Conservation (phyloP, 2,113 vertebrate genomes). For the Cavia porcellus region DNA sequence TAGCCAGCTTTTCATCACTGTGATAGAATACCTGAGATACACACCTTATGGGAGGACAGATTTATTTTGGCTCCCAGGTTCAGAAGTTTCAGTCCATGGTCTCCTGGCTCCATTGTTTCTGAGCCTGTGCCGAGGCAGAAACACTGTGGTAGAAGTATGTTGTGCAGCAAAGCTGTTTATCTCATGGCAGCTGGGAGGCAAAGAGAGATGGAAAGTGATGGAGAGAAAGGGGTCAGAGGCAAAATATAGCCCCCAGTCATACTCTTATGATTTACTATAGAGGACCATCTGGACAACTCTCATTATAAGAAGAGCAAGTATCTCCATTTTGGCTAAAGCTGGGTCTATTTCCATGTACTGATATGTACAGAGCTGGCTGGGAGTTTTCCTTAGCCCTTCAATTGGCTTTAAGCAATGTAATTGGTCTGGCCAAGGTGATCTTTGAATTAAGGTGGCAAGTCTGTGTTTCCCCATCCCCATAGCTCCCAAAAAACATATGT, state of each 20-base stretch:
- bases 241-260: neutral
- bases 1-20: neutral
- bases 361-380: too few species aligned
- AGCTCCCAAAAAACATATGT: too few species aligned
- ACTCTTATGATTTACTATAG: neutral
- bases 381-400: too few species aligned
- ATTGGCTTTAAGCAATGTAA: too few species aligned
- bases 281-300: too few species aligned
- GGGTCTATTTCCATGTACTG: too few species aligned
- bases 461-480: too few species aligned
- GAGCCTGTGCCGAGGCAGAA: neutral
- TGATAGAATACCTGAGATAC: neutral
- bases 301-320: too few species aligned
- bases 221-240: neutral
- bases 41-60: neutral
- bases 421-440: too few species aligned
- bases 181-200: neutral
- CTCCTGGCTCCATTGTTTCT: neutral
- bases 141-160: neutral
- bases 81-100: neutral
- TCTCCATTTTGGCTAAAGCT: too few species aligned
- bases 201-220: neutral
- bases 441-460: too few species aligned
- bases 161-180: neutral
- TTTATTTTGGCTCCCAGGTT: neutral